phyloP scores from a whole-genome alignment of 92 coral and sea anemone species.

The Zoanthus sansibaricus region DNA sequence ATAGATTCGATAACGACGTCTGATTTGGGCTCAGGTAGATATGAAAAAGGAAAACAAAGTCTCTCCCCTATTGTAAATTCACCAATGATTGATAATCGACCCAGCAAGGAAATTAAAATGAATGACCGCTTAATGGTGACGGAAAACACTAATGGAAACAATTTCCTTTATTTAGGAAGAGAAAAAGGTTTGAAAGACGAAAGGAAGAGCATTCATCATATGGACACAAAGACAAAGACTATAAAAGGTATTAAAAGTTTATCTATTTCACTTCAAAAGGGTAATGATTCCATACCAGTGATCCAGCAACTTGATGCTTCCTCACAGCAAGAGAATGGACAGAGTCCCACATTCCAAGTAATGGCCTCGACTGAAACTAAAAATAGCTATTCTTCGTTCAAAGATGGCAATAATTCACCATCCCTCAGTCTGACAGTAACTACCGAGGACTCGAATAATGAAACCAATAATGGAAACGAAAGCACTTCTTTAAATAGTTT shows the following conservation, averaged over 20 bases:
- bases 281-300: slow-evolving; percentile 31
- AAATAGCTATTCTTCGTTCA: not conserved
- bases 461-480: not conserved
- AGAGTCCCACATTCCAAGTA: slow-evolving; percentile 16
- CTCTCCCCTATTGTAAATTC: not conserved
- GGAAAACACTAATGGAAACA: slow-evolving; percentile 23
- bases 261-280: slow-evolving; percentile 41
- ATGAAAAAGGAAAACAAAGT: slow-evolving; percentile 8
- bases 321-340: not conserved
- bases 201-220: not conserved
- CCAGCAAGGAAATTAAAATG: slow-evolving; percentile 21
- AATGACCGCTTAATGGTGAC: slow-evolving; percentile 34
- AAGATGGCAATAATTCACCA: not conserved
- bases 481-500: not conserved
- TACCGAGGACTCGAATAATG: slow-evolving; percentile 9
- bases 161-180: not conserved
- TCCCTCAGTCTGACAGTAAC: slow-evolving; percentile 41
- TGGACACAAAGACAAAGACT: slow-evolving; percentile 4
- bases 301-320: slow-evolving; percentile 34
- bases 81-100: slow-evolving; percentile 26
- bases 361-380: slow-evolving; percentile 16
- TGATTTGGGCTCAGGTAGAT: not conserved
- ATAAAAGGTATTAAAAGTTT: slow-evolving; percentile 34
- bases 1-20: not conserved
- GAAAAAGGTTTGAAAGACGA: not conserved